Conservation (phyloP, 1,140 invertebrate species). For the Danaus plexippus region DNA sequence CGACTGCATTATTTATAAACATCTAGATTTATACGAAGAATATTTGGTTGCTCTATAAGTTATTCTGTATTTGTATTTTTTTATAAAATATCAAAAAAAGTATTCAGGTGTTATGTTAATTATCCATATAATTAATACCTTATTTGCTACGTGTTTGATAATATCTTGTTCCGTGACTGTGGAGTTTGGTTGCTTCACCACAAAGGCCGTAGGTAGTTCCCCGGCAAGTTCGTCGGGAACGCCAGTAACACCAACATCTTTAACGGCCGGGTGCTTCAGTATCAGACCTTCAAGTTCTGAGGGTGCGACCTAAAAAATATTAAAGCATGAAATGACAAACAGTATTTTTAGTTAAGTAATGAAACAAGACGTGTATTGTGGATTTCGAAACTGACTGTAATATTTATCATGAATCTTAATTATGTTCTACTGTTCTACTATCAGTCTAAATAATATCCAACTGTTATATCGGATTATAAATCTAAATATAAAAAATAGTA, state of each 20-base stretch:
- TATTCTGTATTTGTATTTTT: neutral
- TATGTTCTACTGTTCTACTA: too few relatives aligned
- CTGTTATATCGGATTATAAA: too few relatives aligned
- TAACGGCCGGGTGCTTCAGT: constrained; percentile 75
- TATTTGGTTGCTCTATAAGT: too few relatives aligned
- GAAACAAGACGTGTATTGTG: too few relatives aligned
- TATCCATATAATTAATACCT: constrained; percentile 24
- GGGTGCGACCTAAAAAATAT: constrained; percentile 71
- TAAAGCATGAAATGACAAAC: constrained; percentile 5
- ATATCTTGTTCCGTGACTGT: constrained; percentile 68
- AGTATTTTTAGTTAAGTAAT: constrained; percentile 1
- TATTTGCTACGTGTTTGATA: constrained; percentile 56
- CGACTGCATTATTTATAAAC: too few relatives aligned
- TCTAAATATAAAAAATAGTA: too few relatives aligned
- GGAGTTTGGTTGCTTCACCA: constrained; percentile 72
- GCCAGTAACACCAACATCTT: constrained; percentile 82
- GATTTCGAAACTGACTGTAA: too few relatives aligned
- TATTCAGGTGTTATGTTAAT: neutral
- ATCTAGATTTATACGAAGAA: too few relatives aligned
- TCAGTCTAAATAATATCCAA: too few relatives aligned
- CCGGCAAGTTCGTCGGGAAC: constrained; percentile 76
- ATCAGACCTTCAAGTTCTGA: constrained; percentile 82
- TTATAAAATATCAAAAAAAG: neutral
- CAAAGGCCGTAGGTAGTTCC: constrained; percentile 80
- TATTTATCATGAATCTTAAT: too few relatives aligned